Base-by-base conservation (phyloP, 2,888 invertebrate genomes). In the Andrena minutula region DNA sequence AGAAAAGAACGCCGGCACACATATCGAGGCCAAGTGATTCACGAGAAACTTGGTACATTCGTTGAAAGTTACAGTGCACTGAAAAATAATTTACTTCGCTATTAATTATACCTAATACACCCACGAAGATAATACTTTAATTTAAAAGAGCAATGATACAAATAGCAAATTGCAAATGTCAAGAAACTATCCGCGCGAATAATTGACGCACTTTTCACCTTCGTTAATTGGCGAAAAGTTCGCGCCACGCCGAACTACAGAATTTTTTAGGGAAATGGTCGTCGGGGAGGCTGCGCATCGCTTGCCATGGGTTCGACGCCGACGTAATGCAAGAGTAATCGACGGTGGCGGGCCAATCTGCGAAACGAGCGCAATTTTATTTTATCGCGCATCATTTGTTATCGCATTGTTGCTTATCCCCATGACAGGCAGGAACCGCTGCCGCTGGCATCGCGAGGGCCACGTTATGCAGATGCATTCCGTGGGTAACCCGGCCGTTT, bases 381-480 rank as follows among this genome's bases (percentile, higher is more conserved):
- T 63, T 61, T 51, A 76, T 61, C 51, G 61, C 41, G 26, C 66
- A 16, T 61, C 66, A 61, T 68, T 76, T 66, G 77, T 78, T 78
- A 68, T 66, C 77, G 76, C 60, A 35, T 75, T 66, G 76, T 66
- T 41, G 49, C 76, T 35, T 28, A 58, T 65, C 49, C 65, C 65
- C 32, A 16, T 32, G 32, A 32, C 66, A 51, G 32, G 51, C 8
- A 20, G 47, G 60, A 7, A 47, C 35, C 41, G 23, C 23, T 35
- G 23, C 32, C 30, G 35, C 23, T 51, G 47, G 41, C 56, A 56
- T 23, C 66, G 66, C 56, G 74, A 47, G 35, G 53, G n/a, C 32
- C 65, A 47, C 66, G 49, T 76, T 79, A 68, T 76, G 77, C 66
- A 78, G 77, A 78, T 78, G 35, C 71, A 41, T 58, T 41, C 68